Evolutionary conservation across 2,797 vertebrate species (phyloP).

Genomic region (Oophaga sylvatica): DNA sequence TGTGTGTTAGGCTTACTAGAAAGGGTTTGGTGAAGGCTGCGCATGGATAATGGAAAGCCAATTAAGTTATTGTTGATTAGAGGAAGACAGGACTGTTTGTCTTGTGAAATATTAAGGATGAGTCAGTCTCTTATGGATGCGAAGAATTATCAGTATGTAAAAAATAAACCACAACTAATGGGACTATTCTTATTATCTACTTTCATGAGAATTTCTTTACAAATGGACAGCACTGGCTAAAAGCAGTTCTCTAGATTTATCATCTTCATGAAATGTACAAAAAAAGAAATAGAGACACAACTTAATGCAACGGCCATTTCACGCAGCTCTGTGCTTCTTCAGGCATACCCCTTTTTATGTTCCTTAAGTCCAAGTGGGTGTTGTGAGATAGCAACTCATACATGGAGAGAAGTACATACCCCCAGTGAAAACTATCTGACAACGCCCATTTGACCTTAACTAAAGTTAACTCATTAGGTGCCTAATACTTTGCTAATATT

Average conservation of each 20-base stretch:
- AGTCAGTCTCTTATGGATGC: not conserved
- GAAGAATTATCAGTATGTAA: not conserved
- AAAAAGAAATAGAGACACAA: no score
- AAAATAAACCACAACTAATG: not conserved
- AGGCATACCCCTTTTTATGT: no score
- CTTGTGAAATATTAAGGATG: constrained; percentile 14
- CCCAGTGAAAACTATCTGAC: no score
- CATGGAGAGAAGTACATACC: no score
- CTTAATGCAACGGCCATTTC: no score
- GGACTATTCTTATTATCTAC: not conserved
- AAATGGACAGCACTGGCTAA: not conserved
- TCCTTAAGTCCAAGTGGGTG: no score
- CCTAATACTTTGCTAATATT: no score
- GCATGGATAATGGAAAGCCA: constrained; percentile 6
- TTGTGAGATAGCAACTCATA: no score
- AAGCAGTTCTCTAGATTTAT: not conserved
- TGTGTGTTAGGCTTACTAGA: not conserved
- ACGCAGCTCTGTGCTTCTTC: no score
- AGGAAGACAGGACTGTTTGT: not conserved
- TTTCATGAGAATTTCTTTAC: not conserved
- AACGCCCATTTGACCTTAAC: no score
- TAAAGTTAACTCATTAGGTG: no score
- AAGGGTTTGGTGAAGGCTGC: constrained; percentile 6
- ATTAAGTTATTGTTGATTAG: constrained; percentile 17
- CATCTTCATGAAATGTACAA: not conserved